Percentiles rank a stretch among this genome's conserved stretches.
phyloP scores from a whole-genome alignment of 1,140 invertebrate species.

The Episyrphus balteatus region DNA sequence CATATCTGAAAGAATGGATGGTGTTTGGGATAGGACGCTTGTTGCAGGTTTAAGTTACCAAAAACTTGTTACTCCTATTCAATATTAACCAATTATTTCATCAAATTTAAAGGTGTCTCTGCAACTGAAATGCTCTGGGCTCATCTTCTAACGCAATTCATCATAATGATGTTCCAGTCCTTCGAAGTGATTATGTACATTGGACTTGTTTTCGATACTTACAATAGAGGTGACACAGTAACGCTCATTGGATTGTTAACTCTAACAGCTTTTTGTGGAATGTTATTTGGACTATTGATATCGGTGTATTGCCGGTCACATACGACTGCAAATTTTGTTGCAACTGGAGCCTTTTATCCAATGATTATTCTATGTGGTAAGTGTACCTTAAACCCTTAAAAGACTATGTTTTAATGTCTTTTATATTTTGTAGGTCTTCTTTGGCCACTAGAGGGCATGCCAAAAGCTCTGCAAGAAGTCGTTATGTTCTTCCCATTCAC shows the following conservation, averaged over 20 bases:
- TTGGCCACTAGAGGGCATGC: slow-evolving; percentile 81
- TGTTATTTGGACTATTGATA: slow-evolving; percentile 64
- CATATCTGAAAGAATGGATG: slow-evolving; percentile 69
- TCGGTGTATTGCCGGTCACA: slow-evolving; percentile 67
- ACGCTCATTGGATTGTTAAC: slow-evolving; percentile 44
- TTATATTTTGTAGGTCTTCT: slow-evolving; percentile 55
- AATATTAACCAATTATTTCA: slow-evolving; percentile 2
- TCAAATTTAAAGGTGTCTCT: slow-evolving; percentile 58
- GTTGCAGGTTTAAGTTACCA: slow-evolving; percentile 53
- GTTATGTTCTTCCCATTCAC: slow-evolving; percentile 54
- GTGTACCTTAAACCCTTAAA: slow-evolving; percentile 14
- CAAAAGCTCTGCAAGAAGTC: slow-evolving; percentile 42
- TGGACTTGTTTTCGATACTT: slow-evolving; percentile 48
- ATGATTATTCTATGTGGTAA: slow-evolving; percentile 72
- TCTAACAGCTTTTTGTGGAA: slow-evolving; percentile 53
- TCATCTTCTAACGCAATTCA: slow-evolving; percentile 63
- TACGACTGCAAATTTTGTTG: slow-evolving; percentile 67
- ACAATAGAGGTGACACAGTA: slow-evolving; percentile 47
- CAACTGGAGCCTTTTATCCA: slow-evolving; percentile 78
- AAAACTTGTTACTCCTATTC: slow-evolving; percentile 31
- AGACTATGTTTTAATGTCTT: neutral
- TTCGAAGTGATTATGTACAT: slow-evolving; percentile 46
- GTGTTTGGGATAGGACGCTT: slow-evolving; percentile 61
- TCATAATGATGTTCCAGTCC: slow-evolving; percentile 60
- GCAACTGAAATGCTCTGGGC: slow-evolving; percentile 57